Percentiles rank a stretch among this genome's conserved stretches.
Evolutionary conservation across 2,113 vertebrate genomes (phyloP).

Genomic region (Sclerurus mexicanus): DNA sequence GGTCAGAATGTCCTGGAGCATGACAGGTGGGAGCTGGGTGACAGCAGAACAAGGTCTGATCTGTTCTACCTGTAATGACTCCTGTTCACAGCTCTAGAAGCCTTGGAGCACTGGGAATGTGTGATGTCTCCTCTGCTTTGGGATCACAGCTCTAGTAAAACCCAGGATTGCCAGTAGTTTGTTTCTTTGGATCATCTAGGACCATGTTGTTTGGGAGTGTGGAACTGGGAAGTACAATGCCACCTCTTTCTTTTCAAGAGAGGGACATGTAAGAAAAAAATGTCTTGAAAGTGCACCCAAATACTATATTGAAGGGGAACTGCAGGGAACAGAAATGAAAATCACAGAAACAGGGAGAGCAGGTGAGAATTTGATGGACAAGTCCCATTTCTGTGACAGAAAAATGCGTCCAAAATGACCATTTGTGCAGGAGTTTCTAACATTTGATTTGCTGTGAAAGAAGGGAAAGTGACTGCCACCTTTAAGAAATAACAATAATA

Average conservation of each 20-base stretch:
- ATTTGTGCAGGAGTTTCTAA: slow-evolving; percentile 34
- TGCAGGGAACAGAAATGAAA: background rate
- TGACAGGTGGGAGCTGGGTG: background rate
- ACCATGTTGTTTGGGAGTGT: accelerated
- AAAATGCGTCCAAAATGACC: background rate
- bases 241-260: background rate
- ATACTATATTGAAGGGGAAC: background rate
- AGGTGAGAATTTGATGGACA: slow-evolving; percentile 15
- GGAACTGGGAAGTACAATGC: background rate
- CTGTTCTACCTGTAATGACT: background rate
- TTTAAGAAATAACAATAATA: background rate
- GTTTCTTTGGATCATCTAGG: background rate
- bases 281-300: background rate
- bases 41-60: background rate
- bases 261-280: background rate
- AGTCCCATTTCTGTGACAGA: background rate
- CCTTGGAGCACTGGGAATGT: background rate
- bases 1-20: background rate
- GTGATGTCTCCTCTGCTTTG: background rate
- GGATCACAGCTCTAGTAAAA: background rate
- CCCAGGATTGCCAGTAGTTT: background rate
- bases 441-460: background rate
- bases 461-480: background rate
- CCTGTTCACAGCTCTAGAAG: background rate
- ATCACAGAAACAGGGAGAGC: background rate